Conservation (phyloP, 2,797 vertebrate genomes). For the Sebastiscus albofasciatus region DNA sequence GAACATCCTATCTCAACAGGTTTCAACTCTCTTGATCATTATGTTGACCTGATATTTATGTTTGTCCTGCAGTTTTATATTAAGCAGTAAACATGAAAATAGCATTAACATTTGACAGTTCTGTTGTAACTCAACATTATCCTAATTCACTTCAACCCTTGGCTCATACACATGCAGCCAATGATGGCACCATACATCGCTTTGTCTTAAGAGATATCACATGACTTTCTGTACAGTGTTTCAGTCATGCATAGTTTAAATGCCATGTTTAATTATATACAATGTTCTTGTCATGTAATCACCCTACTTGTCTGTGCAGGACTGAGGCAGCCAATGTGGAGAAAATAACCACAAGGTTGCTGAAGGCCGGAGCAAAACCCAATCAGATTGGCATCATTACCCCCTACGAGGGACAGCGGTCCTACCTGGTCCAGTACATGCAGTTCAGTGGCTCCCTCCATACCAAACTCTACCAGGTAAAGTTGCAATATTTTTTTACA, state of each 20-base stretch:
- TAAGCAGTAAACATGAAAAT: neutral
- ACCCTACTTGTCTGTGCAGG: slow-evolving; percentile 64
- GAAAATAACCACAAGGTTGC: slow-evolving; percentile 93
- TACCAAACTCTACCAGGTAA: slow-evolving; percentile 97
- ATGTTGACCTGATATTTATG: neutral
- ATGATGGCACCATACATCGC: neutral
- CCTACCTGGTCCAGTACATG: slow-evolving; percentile 98
- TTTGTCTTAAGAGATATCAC: neutral
- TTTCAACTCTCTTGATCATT: slow-evolving; percentile 43
- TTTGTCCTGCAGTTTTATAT: neutral
- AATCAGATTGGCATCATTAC: slow-evolving; percentile 97
- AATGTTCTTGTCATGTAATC: neutral
- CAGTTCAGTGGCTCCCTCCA: slow-evolving; percentile 96
- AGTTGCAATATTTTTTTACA: neutral
- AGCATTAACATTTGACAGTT: neutral
- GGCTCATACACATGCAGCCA: neutral
- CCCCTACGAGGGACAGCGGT: slow-evolving; percentile 93
- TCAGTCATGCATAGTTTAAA: neutral
- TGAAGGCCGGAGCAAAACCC: slow-evolving; percentile 94
- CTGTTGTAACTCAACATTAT: neutral
- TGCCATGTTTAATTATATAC: neutral
- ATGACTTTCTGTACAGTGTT: neutral
- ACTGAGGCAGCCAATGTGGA: slow-evolving; percentile 96
- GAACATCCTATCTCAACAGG: slow-evolving; percentile 97
- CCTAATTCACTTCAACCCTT: neutral